Percentiles rank a stretch among this genome's conserved stretches.
Conservation (phyloP, 2,888 invertebrate genomes). For the Cheilosia vulpina region DNA sequence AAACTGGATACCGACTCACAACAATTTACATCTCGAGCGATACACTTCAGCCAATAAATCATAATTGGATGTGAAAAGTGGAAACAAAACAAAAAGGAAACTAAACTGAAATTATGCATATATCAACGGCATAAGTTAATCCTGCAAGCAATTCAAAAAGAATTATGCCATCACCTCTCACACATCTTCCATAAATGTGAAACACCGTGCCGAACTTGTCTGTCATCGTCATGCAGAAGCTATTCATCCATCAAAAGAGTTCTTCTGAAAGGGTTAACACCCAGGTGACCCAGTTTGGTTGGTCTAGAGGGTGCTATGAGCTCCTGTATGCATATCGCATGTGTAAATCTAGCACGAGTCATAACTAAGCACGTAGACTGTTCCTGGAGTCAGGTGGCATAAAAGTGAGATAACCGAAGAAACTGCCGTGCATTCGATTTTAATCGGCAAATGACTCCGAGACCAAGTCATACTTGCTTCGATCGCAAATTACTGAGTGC, state of each 20-base stretch:
- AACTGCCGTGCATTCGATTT: slow-evolving; percentile 45
- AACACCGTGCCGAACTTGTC: slow-evolving; percentile 12
- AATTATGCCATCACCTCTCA: slow-evolving; percentile 54
- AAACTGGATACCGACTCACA: background rate
- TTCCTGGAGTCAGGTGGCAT: background rate
- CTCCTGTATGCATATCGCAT: slow-evolving; percentile 14
- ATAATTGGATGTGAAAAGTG: slow-evolving; percentile 57
- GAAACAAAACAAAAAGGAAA: background rate
- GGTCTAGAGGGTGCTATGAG: slow-evolving; percentile 36
- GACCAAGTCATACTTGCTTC: slow-evolving; percentile 36
- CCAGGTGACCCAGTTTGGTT: slow-evolving; percentile 62
- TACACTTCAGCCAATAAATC: slow-evolving; percentile 17
- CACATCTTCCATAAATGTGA: slow-evolving; percentile 20
- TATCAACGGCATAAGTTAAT: slow-evolving; percentile 61
- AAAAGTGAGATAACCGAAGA: slow-evolving; percentile 49
- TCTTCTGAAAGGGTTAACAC: slow-evolving; percentile 66
- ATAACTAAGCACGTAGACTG: slow-evolving; percentile 22
- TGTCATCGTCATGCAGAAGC: slow-evolving; percentile 19
- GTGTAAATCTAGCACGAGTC: slow-evolving; percentile 27
- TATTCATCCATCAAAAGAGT: slow-evolving; percentile 65
- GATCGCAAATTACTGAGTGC: slow-evolving; percentile 34
- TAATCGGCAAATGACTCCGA: background rate
- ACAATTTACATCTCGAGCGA: slow-evolving; percentile 16
- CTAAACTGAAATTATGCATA: slow-evolving; percentile 6
- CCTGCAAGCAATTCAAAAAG: slow-evolving; percentile 49